Evolutionary conservation across 1,140 invertebrate species (phyloP), one percentile per base, ranked within the genome.

Genomic region (Drosophila micromelanica): DNA sequence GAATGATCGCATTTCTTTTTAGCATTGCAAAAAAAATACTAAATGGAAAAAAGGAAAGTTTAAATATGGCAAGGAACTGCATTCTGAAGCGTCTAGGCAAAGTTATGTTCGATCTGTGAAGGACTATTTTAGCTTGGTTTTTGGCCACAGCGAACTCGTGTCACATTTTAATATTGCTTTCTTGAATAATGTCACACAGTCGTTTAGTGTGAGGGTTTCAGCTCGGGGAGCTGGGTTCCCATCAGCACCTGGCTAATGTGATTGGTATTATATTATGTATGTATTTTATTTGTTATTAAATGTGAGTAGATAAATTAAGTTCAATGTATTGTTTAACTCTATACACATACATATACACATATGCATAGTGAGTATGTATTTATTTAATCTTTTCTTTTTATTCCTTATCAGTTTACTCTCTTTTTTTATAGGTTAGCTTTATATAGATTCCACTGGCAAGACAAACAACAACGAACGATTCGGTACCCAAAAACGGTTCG

Each of bases 151-250:
- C 48, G 57, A 79, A 80, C 80, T 85, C 80, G 73, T 46, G 80
- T 75, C 80, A 84, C 80, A 84, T 76, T 64, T 80, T 64, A 45
- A 85, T 84, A 84, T 84, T 84, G 80, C 80, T 84, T 84, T 84
- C 84, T 65, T 85, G 80, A 84, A 85, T 84, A 82, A 82, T 51
- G 37, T 69, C 63, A 76, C 76, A 67, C 35, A 59, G 51, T 54
- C 63, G 48, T 32, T 32, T 56, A 71, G 70, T 49, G 56, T 46
- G 35, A 43, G 40, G 30, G 46, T 32, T 32, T 7, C 46, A 15
- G n/a, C 11, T 13, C 13, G 23, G 7, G 27, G 5, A 6, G 27
- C 27, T 6, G 32, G 12, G 27, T 32, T n/a, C 48, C 13, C 23
- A 40, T 3, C 68, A 51, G 37, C 65, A 51, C 13, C 65, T 52